Conservation (phyloP, 2,888 invertebrate species). For the Philopedon plagiatum region DNA sequence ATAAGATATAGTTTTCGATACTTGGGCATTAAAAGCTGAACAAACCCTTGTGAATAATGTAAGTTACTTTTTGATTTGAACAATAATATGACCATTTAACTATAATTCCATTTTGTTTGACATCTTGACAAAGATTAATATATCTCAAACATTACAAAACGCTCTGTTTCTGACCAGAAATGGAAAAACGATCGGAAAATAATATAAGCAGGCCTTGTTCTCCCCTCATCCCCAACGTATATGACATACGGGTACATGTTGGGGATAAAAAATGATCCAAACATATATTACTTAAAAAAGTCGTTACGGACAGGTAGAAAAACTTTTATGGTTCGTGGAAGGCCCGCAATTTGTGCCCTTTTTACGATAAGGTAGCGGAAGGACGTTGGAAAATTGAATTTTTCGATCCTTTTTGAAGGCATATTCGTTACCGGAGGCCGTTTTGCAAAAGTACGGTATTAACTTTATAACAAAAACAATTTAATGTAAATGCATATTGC, state of each 20-base stretch:
- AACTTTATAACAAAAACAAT: neutral
- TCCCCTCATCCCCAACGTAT: neutral
- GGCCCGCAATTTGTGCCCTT: conserved; percentile 1
- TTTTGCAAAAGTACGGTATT: neutral
- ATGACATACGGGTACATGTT: conserved; percentile 20
- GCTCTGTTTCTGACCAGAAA: neutral
- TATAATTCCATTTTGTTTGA: no score
- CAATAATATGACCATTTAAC: no score
- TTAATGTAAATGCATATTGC: no score
- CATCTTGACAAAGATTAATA: no score
- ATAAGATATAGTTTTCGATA: no score
- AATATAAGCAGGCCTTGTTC: neutral
- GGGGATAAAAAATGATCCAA: conserved; percentile 32
- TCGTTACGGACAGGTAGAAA: conserved; percentile 29
- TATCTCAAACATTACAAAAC: neutral
- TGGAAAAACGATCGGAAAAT: neutral
- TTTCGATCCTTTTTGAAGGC: conserved; percentile 14
- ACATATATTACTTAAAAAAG: conserved; percentile 37
- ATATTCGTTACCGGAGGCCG: conserved; percentile 17
- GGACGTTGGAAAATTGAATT: conserved; percentile 36
- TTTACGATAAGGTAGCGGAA: conserved; percentile 29
- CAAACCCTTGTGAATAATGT: no score
- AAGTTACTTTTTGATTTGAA: no score
- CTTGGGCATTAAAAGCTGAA: no score
- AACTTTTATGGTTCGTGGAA: conserved; percentile 19